Base-by-base conservation (phyloP, 2,888 invertebrate species). In the Rhogogaster chlorosoma region DNA sequence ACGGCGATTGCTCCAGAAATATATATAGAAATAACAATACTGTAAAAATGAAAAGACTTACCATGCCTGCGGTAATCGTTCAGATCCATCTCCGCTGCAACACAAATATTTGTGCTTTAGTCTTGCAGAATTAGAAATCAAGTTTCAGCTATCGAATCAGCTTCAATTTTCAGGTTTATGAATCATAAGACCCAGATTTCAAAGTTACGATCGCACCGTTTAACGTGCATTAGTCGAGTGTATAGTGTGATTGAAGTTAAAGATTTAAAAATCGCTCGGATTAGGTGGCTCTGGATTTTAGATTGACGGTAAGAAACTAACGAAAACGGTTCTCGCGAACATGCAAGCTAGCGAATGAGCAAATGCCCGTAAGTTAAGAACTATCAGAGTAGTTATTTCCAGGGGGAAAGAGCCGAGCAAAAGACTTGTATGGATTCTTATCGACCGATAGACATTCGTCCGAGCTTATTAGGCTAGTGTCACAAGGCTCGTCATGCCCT, bases 381-480 rank as follows among this genome's bases (percentile, higher is more conserved):
- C 22, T 83, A 64, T 49, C 42, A n/a, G 67, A 85, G 82, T 83
- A 53, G 53, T 53, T 87, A n/a, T 53, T 87, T 85, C 12, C 57
- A 29, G 67, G 84, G 83, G 85, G 84, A 88, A 84, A 85, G 38
- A 73, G 57, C 82, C 49, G 57, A 61, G 53, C 78, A 57, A 36
- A n/a, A 78, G 45, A 86, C 53, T 93, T 93, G 87, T 93, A 93
- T 86, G 93, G 93, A 91, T 93, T 93, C 93, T 87, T 67, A 93
- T 93, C 93, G 93, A 93, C 93, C 93, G 92, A 57, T 84, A 87
- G 90, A 90, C 90, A 91, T 90, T 80, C 80, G 57, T 89, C 84
- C 89, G 89, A 92, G 91, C 93, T 92, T 92, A 93, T 93, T 92
- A 93, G 91, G 91, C 89, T 93, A 92, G 91, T 92, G 92, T 93